phyloP scores from a whole-genome alignment of 53 echinoderm and acorn worm species.

The Zoroaster sp. region DNA sequence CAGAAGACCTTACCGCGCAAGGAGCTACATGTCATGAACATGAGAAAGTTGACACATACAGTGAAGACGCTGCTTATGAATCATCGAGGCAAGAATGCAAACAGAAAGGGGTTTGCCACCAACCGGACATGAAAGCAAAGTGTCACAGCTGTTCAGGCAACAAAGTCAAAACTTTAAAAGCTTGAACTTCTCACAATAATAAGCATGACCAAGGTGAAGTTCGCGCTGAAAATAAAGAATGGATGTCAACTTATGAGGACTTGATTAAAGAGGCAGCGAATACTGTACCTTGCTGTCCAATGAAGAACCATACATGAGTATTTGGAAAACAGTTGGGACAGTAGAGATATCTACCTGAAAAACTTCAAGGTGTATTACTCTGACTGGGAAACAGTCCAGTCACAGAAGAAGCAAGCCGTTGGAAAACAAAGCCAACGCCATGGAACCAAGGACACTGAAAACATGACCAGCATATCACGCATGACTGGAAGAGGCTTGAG shows the following conservation, averaged over 20 bases:
- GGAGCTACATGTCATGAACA: background rate
- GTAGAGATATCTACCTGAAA: slow-evolving; percentile 25
- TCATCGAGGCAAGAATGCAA: background rate
- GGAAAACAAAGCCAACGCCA: background rate
- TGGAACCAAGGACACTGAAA: background rate
- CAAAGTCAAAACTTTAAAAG: background rate
- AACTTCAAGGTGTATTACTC: slow-evolving; percentile 22
- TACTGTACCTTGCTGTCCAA: slow-evolving; percentile 17
- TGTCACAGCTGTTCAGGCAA: slow-evolving; percentile 12
- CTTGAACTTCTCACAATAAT: background rate
- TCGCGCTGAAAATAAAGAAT: background rate
- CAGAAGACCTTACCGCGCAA: background rate
- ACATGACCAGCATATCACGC: background rate
- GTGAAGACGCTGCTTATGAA: background rate
- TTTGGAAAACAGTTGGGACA: slow-evolving; percentile 5
- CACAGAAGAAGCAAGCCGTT: background rate
- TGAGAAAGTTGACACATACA: background rate
- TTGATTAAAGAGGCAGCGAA: background rate
- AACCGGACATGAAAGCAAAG: slow-evolving; percentile 6
- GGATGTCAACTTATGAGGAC: slow-evolving; percentile 28
- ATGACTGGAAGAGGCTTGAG: background rate
- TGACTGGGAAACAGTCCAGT: slow-evolving; percentile 19
- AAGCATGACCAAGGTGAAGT: background rate
- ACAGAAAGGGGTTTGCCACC: background rate
- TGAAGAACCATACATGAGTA: slow-evolving; percentile 12